Evolutionary conservation across 2,888 invertebrate species (phyloP).

Genomic region (Nemotelus pantherinus): DNA sequence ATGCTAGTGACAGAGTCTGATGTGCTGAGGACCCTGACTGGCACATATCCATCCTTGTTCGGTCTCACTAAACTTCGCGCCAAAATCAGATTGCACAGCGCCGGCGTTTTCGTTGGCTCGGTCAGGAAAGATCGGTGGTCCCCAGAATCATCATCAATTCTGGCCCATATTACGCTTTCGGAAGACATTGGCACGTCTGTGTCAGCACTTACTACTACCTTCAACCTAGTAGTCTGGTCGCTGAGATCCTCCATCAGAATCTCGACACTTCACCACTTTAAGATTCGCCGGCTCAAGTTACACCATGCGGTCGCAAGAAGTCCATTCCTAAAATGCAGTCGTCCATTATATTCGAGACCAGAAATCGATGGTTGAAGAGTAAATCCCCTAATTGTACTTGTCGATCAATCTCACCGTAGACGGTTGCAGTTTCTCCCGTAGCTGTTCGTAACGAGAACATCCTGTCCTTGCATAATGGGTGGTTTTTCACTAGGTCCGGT

Average conservation of each 20-base stretch:
- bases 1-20: no score
- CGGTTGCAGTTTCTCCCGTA: no score
- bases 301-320: no score
- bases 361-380: no score
- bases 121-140: not conserved
- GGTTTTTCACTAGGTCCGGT: not conserved
- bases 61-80: not conserved
- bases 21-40: not conserved
- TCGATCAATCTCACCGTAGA: no score
- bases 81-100: not conserved
- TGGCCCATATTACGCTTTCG: constrained; percentile 22
- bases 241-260: not conserved
- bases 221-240: not conserved
- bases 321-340: no score
- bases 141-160: not conserved
- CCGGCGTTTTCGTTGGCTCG: not conserved
- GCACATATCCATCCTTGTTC: not conserved
- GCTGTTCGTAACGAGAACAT: no score
- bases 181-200: not conserved
- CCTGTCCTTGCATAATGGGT: no score
- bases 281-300: not conserved
- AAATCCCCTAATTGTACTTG: no score
- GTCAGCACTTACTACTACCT: not conserved
- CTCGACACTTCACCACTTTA: constrained; percentile 2
- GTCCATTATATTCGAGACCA: no score